These are phyloP conservation scores for Phodopus roborovskii DNA, from an alignment of 2,113 vertebrate genomes.

Conservation along the genomic window DNA sequence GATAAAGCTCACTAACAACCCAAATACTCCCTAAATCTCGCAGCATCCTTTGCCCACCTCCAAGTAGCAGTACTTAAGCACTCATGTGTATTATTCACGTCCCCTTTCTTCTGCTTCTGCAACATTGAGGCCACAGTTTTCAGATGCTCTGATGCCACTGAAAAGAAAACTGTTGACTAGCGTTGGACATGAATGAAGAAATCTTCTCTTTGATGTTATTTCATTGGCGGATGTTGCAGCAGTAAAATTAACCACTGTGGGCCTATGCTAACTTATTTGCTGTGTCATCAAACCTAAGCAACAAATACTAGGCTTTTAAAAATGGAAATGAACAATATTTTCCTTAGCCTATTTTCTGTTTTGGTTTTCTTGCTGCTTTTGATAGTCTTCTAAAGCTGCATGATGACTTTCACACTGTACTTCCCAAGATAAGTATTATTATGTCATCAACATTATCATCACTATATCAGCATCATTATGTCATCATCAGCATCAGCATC, in stretches of 20 bases:
- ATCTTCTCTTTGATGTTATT: not conserved
- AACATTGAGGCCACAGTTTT: not conserved
- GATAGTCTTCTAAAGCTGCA: not conserved
- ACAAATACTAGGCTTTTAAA: not conserved
- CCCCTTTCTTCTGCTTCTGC: slow-evolving; percentile 8
- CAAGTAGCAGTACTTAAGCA: not conserved
- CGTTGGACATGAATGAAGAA: not conserved
- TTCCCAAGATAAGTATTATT: not conserved
- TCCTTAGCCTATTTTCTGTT: not conserved
- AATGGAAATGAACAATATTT: not conserved
- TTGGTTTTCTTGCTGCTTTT: not conserved
- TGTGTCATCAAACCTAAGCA: not conserved
- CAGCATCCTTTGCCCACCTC: not conserved
- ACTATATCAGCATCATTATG: no score
- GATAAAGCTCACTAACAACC: not conserved
- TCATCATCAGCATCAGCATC: not conserved
- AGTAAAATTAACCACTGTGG: not conserved
- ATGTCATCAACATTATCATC: not conserved
- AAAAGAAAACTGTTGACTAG: slow-evolving; percentile 17
- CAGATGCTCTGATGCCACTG: not conserved
- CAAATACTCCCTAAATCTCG: not conserved
- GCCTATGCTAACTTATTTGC: not conserved
- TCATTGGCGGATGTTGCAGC: not conserved
- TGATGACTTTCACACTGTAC: not conserved
- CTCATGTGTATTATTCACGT: not conserved